Base-by-base conservation (phyloP, 2,888 invertebrate genomes). In the Aspidiotus destructor region DNA sequence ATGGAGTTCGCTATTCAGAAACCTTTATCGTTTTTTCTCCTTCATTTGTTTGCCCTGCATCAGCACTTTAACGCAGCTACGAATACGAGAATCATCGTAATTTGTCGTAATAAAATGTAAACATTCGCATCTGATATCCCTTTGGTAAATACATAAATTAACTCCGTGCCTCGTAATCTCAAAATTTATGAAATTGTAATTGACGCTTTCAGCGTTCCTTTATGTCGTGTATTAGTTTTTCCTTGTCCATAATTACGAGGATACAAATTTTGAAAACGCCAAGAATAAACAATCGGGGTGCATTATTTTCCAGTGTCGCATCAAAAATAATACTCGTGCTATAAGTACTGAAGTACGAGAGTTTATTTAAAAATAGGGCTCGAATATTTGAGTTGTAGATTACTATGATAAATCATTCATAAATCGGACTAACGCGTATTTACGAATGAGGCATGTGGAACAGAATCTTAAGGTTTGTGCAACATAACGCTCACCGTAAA, bases 31-130 rank as follows among this genome's bases (percentile, higher is more conserved):
- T 48, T 48, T n/a, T 48, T 48, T 48, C 48, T 48, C n/a, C n/a
- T 48, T 48, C 48, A 13, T 48, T n/a, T 48, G 10, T 48, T 48
- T 48, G 28, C 28, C 28, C 48, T 48, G n/a, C 48, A 48, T 48
- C 48, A 11, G 48, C 48, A 48, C 52, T 63, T 63, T 53, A 63
- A 63, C 17, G 63, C 63, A 63, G 53, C 54, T 53, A 17, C 40
- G 13, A 52, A 44, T 52, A 48, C n/a, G 48, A 48, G 48, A 48
- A 3, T 48, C 48, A n/a, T n/a, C 48, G 48, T 63, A 13, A 40
- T 54, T 64, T 48, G 65, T 65, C 65, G 57, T 65, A 65, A 65
- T 57, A 65, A 65, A 65, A 65, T 65, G 65, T 65, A 65, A 58
- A 65, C 64, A 65, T 41, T 63, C 58, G 40, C 40, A 16, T 9